Evolutionary conservation across 2,797 vertebrate genomes (phyloP).

Genomic region (Fratercula arctica): DNA sequence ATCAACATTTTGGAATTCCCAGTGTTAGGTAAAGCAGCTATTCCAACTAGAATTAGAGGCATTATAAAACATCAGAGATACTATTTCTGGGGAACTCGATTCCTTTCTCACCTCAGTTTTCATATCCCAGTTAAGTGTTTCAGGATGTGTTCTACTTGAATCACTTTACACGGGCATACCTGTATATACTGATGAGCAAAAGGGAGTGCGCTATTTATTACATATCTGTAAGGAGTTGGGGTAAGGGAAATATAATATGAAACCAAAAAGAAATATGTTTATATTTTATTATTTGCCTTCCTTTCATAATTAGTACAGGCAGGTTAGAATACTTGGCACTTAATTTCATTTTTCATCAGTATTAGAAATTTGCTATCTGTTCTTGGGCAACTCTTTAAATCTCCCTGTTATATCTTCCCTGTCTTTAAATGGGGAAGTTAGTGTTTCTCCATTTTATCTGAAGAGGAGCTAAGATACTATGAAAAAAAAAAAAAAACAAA

Average conservation of each 20-base stretch:
- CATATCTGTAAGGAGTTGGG: neutral
- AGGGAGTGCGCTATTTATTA: neutral
- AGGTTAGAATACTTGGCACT: neutral
- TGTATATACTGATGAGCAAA: neutral
- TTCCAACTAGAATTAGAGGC: neutral
- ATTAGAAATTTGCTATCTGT: neutral
- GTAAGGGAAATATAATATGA: neutral
- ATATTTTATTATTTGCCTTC: neutral
- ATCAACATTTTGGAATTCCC: neutral
- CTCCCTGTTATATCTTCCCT: neutral
- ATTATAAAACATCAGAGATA: neutral
- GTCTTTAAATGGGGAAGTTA: neutral
- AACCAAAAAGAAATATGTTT: neutral
- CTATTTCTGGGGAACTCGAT: neutral
- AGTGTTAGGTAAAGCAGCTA: neutral
- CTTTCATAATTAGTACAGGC: neutral
- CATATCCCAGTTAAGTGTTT: neutral
- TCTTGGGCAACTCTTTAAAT: neutral
- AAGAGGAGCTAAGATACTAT: neutral
- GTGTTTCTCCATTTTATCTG: neutral
- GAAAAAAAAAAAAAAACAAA: neutral
- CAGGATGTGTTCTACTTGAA: neutral
- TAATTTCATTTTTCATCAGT: neutral
- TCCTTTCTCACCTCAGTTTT: neutral
- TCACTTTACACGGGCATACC: neutral